These are phyloP conservation scores for Meriones psammophilus DNA, from an alignment of 2,797 vertebrate species.

Conservation along the genomic window DNA sequence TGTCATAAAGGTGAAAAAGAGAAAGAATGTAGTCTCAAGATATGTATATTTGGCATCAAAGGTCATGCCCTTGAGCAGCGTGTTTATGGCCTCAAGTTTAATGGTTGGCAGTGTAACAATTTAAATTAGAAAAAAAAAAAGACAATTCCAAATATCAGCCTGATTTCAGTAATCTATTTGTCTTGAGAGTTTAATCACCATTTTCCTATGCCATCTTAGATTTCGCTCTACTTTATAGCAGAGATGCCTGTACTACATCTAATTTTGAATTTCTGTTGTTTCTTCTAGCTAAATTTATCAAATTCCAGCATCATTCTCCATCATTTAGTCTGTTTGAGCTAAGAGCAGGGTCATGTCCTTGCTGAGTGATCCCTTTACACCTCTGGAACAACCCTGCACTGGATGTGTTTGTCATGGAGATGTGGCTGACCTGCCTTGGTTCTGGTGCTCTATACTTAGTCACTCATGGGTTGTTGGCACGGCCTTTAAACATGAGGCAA, in stretches of 20 bases:
- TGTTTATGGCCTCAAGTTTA: not conserved
- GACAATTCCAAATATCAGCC: not conserved
- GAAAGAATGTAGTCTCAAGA: not conserved
- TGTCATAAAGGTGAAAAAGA: not conserved
- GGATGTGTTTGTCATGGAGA: fast-evolving
- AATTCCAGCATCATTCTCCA: not conserved
- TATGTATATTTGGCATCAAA: not conserved
- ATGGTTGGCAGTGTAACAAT: not conserved
- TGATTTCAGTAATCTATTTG: not conserved
- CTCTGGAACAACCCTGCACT: not conserved
- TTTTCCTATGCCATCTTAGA: not conserved
- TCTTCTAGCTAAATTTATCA: not conserved
- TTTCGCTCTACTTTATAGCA: not conserved
- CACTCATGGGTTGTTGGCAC: no score
- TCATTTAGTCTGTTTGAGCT: not conserved
- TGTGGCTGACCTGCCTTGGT: not conserved
- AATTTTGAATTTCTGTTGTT: not conserved
- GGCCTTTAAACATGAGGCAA: not conserved
- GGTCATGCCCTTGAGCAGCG: not conserved
- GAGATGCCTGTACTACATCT: not conserved
- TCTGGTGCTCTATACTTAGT: not conserved
- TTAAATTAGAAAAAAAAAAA: not conserved
- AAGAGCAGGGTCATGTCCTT: not conserved
- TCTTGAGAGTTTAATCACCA: not conserved
- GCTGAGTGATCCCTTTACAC: fast-evolving